A percentile compares a stretch with the other conserved stretches of the same genome.
These are phyloP conservation scores for Etheostoma nigrum DNA, from an alignment of 2,797 vertebrate genomes.

Conservation along the genomic window DNA sequence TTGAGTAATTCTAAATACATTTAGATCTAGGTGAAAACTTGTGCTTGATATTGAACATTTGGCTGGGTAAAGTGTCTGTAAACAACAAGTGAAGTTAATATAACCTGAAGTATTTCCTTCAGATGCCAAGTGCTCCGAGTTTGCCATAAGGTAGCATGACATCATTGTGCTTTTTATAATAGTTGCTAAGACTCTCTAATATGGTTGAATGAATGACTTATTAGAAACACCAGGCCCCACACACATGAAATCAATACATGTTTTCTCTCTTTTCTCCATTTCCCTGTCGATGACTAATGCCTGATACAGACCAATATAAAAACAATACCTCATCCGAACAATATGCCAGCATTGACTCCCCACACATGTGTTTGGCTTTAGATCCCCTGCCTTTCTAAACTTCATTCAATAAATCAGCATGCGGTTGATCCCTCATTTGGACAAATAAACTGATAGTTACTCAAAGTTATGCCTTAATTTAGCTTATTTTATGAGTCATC, in stretches of 20 bases:
- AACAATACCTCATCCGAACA: slow-evolving; percentile 70
- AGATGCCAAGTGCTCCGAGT: slow-evolving; percentile 31
- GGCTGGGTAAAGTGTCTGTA: slow-evolving; percentile 49
- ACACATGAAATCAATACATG: slow-evolving; percentile 58
- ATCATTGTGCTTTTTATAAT: slow-evolving; percentile 54
- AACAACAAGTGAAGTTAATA: slow-evolving; percentile 63
- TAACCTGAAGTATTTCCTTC: slow-evolving; percentile 56
- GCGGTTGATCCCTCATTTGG: slow-evolving; percentile 72
- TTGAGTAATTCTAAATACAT: slow-evolving; percentile 73
- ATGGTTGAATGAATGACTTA: slow-evolving; percentile 42
- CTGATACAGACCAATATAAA: slow-evolving; percentile 67
- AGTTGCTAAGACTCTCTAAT: slow-evolving; percentile 35
- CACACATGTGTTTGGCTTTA: slow-evolving; percentile 77
- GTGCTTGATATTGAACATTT: slow-evolving; percentile 53
- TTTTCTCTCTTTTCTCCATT: slow-evolving; percentile 44
- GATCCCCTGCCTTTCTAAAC: slow-evolving; percentile 62
- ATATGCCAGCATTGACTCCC: slow-evolving; percentile 48
- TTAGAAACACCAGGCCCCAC: slow-evolving; percentile 49
- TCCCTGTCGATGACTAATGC: slow-evolving; percentile 66
- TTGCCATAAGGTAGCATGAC: slow-evolving; percentile 61
- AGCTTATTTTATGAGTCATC: slow-evolving; percentile 44
- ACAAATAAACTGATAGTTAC: slow-evolving; percentile 68
- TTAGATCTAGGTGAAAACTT: slow-evolving; percentile 64
- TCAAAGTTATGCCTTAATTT: slow-evolving; percentile 61
- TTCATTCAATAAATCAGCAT: slow-evolving; percentile 74